These are phyloP conservation scores for Drosophila ohnishii DNA, from an alignment of 1,140 invertebrate species.

Conservation along the genomic window DNA sequence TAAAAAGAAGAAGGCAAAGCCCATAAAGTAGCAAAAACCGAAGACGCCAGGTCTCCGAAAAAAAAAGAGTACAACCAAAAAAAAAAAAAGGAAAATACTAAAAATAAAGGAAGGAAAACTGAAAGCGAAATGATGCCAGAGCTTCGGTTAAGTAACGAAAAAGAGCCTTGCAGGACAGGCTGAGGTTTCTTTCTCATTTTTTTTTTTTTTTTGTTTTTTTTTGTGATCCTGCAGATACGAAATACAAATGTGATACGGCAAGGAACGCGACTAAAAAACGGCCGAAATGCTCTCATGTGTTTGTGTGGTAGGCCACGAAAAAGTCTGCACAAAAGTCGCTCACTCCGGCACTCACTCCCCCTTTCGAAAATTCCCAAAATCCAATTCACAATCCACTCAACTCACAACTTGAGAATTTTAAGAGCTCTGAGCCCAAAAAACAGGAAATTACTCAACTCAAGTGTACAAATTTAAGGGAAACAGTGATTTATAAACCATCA, in stretches of 20 bases:
- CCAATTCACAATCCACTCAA: not conserved
- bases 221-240: slow-evolving; percentile 30
- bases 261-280: slow-evolving; percentile 22
- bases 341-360: slow-evolving; percentile 11
- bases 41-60: slow-evolving; percentile 28
- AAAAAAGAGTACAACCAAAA: slow-evolving; percentile 7
- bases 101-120: slow-evolving; percentile 19
- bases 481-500: not conserved
- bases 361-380: no score
- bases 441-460: not conserved
- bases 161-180: slow-evolving; percentile 5
- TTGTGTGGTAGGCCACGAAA: slow-evolving; percentile 50
- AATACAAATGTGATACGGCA: slow-evolving; percentile 35
- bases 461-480: not conserved
- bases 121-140: slow-evolving; percentile 39
- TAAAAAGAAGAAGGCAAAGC: slow-evolving; percentile 19
- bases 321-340: slow-evolving; percentile 73
- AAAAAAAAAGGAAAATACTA: slow-evolving; percentile 21
- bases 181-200: not conserved
- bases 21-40: slow-evolving; percentile 44
- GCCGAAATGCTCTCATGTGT: slow-evolving; percentile 18
- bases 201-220: not conserved
- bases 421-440: not conserved
- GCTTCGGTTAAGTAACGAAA: slow-evolving; percentile 33
- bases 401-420: not conserved